Percentiles rank a stretch among this genome's conserved stretches.
These are phyloP conservation scores for Pyrgilauda ruficollis DNA, from an alignment of 2,113 vertebrate genomes.

Conservation along the genomic window DNA sequence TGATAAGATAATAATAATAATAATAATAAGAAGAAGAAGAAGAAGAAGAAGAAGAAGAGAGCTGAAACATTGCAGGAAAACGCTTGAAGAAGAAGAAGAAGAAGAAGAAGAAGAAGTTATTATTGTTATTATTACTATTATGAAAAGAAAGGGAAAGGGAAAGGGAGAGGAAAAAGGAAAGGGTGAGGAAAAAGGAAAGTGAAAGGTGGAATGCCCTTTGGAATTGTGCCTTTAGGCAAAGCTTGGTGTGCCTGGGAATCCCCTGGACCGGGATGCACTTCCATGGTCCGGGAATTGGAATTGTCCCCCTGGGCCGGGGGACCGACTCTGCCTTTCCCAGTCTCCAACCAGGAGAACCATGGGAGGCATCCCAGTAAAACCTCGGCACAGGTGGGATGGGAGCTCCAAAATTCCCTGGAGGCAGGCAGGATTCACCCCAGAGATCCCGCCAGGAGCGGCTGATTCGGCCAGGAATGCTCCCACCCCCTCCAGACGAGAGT, in stretches of 20 bases:
- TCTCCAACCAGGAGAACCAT: background rate
- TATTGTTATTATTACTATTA: background rate
- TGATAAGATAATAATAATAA: too few species aligned
- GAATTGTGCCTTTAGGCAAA: background rate
- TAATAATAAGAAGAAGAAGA: too few species aligned
- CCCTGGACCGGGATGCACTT: fast-evolving
- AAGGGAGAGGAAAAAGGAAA: too few species aligned
- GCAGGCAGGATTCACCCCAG: background rate
- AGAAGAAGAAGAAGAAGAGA: too few species aligned
- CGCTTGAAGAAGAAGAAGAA: too few species aligned
- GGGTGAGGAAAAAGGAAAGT: too few species aligned
- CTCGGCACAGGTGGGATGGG: fast-evolving
- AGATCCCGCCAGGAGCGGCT: fast-evolving
- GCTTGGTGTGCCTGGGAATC: background rate
- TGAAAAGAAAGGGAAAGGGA: background rate
- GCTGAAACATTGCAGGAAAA: too few species aligned
- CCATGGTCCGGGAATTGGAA: fast-evolving
- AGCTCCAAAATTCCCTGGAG: background rate
- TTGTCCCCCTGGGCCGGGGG: background rate
- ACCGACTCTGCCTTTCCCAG: background rate
- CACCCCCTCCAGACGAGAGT: background rate
- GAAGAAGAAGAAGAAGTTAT: too few species aligned
- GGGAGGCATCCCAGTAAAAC: background rate
- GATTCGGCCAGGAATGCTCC: background rate
- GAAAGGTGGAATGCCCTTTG: background rate